Conservation (phyloP, 2,888 invertebrate genomes). For the Sepiola atlantica region DNA sequence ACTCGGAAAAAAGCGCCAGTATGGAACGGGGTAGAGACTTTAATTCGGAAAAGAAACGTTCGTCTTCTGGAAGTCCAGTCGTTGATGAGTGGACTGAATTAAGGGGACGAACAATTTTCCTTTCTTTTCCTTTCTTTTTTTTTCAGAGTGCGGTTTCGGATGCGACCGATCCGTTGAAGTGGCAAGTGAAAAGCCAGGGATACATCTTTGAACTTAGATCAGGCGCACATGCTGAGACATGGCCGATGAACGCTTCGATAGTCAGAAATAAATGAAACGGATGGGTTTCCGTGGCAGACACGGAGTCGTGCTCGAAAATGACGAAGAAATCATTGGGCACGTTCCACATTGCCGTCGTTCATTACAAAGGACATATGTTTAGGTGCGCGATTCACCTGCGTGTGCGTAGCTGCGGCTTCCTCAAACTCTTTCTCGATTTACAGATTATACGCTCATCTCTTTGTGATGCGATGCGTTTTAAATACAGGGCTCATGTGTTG, state of each 20-base stretch:
- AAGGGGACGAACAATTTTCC: neutral
- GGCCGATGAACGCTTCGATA: neutral
- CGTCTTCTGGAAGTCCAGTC: neutral
- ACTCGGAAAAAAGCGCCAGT: neutral
- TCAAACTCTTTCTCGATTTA: too few species aligned
- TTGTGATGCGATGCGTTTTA: too few species aligned
- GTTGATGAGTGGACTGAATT: neutral
- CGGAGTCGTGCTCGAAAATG: neutral
- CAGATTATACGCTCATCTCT: too few species aligned
- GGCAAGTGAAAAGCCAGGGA: neutral
- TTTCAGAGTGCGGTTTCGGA: neutral
- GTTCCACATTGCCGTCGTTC: neutral
- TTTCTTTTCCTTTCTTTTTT: too few species aligned
- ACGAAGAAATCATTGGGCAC: neutral
- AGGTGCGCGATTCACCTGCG: neutral
- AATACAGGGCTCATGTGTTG: too few species aligned
- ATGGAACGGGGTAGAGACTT: neutral
- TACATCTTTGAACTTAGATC: neutral
- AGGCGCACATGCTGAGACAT: neutral
- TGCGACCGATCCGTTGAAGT: neutral
- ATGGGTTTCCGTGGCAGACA: neutral
- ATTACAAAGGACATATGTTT: neutral
- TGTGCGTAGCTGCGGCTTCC: neutral
- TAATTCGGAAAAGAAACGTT: neutral
- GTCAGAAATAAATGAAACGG: neutral